Conservation (phyloP, 2,888 invertebrate species). For the Caenorhabditis panamensis region DNA sequence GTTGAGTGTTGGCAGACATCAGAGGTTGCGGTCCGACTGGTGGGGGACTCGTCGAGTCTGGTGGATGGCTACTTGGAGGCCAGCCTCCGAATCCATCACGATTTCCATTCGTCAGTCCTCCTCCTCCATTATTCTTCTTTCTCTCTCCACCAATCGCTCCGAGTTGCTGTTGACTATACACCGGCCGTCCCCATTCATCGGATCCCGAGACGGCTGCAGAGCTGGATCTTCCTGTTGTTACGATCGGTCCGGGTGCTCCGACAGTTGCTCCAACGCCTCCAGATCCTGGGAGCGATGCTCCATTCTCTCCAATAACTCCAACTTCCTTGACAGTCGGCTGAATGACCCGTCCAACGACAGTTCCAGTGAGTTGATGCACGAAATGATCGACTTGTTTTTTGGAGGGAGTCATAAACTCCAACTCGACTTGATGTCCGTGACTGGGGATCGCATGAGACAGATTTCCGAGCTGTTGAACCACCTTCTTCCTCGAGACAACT, state of each 20-base stretch:
- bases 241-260: neutral
- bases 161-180: conserved; percentile 38
- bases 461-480: conserved; percentile 74
- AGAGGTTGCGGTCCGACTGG: conserved; percentile 28
- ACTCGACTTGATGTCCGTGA: conserved; percentile 69
- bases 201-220: neutral
- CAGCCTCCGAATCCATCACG: conserved; percentile 62
- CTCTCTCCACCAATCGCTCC: conserved; percentile 72
- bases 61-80: conserved; percentile 72
- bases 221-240: conserved; percentile 2
- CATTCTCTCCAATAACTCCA: neutral
- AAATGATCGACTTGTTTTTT: conserved; percentile 65
- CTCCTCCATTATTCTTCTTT: conserved; percentile 59
- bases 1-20: conserved; percentile 14
- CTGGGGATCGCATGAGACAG: conserved; percentile 75
- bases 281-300: neutral
- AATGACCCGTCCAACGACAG: conserved; percentile 54
- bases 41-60: conserved; percentile 65
- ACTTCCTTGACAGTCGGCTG: conserved; percentile 56
- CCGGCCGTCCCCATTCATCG: conserved; percentile 45
- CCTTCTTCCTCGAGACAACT: conserved; percentile 74
- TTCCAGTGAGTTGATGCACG: conserved; percentile 52
- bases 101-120: conserved; percentile 17
- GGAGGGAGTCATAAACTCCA: conserved; percentile 69
- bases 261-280: too few relatives aligned